Conservation (phyloP, 2,888 invertebrate genomes). For the Agrochola lychnidis region DNA sequence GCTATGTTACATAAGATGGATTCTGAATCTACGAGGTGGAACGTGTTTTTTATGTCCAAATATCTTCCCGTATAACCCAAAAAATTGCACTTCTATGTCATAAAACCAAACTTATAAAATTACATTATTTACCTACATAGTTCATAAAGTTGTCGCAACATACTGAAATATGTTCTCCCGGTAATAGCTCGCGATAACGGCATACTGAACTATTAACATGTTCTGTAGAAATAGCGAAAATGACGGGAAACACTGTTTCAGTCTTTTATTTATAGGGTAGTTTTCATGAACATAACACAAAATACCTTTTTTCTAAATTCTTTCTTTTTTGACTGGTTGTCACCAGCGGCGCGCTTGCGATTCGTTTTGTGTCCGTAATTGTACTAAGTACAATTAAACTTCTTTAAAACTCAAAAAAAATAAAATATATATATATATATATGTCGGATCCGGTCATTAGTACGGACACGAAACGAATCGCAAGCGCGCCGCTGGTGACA, state of each 20-base stretch:
- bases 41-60: not conserved
- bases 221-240: not conserved
- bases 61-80: conserved; percentile 49
- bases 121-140: conserved; percentile 52
- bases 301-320: not conserved
- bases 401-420: too few species aligned
- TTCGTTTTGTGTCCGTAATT: too few species aligned
- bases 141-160: conserved; percentile 41
- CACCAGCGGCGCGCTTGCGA: too few species aligned
- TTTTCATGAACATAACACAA: not conserved
- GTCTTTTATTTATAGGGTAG: not conserved
- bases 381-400: too few species aligned
- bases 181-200: not conserved
- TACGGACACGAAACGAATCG: too few species aligned
- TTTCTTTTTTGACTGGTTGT: too few species aligned
- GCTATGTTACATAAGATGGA: too few species aligned
- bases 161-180: conserved; percentile 5
- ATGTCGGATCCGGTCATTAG: too few species aligned
- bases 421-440: too few species aligned
- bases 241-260: not conserved
- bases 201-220: not conserved
- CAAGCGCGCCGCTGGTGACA: too few species aligned
- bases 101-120: conserved; percentile 68
- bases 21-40: not conserved
- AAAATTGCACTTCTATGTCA: conserved; percentile 50